phyloP scores from a whole-genome alignment of 2,888 invertebrate species.

The Tenthredo notha region DNA sequence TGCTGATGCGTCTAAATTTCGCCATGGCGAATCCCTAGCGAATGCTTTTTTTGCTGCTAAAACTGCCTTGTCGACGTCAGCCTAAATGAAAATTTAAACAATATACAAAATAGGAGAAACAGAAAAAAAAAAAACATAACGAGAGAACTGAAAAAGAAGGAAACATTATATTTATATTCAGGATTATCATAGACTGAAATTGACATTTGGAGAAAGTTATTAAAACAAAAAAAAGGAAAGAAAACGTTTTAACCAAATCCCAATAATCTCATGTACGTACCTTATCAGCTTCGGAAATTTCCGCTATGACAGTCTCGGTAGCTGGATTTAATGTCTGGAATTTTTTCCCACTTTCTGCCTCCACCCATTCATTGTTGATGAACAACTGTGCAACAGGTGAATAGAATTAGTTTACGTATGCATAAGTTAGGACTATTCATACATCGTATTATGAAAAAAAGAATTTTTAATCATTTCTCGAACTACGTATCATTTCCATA shows the following conservation, averaged over 20 bases:
- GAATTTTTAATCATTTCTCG: neutral
- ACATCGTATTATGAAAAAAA: neutral
- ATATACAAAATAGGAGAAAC: neutral
- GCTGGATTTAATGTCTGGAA: constrained; percentile 93
- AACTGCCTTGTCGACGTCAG: constrained; percentile 90
- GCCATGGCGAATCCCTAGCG: constrained; percentile 86
- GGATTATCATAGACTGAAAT: neutral
- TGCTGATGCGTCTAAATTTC: constrained; percentile 89
- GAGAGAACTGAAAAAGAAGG: neutral
- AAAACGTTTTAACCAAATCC: neutral
- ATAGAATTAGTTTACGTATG: constrained; percentile 49
- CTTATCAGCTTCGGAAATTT: constrained; percentile 92
- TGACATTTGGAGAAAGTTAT: neutral
- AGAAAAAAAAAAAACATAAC: neutral
- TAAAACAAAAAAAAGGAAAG: neutral
- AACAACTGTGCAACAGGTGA: constrained; percentile 83
- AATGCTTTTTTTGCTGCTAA: constrained; percentile 90
- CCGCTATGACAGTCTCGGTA: constrained; percentile 86
- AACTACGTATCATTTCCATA: neutral
- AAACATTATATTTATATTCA: neutral
- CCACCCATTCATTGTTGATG: constrained; percentile 91
- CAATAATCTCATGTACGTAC: constrained; percentile 76
- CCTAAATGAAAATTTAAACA: constrained; percentile 78
- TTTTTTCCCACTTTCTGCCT: constrained; percentile 91
- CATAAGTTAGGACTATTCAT: neutral